These are phyloP conservation scores for Macrotrachela quadricornifera DNA, from an alignment of 1,140 invertebrate genomes.

Conservation along the genomic window DNA sequence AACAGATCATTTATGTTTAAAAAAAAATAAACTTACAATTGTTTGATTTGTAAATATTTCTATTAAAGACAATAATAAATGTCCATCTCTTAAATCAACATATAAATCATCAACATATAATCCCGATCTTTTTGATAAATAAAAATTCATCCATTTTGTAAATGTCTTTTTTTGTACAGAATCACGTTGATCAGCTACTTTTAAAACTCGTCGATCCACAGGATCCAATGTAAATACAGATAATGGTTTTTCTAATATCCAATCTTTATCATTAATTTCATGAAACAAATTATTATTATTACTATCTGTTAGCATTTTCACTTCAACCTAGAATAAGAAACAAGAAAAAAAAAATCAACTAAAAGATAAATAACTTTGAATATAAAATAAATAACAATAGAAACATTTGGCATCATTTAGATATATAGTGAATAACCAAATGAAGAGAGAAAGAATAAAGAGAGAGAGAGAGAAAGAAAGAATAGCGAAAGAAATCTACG, in stretches of 20 bases:
- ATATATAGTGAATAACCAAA: too few relatives aligned
- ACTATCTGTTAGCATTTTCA: too few relatives aligned
- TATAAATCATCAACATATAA: slow-evolving; percentile 1
- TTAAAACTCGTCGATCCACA: slow-evolving; percentile 26
- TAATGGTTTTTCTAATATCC: slow-evolving; percentile 38
- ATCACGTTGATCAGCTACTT: slow-evolving; percentile 77
- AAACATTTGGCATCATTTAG: too few relatives aligned
- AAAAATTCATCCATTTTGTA: slow-evolving; percentile 93
- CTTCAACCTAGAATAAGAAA: too few relatives aligned
- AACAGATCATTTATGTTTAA: background rate
- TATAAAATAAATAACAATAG: too few relatives aligned
- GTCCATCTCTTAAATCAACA: slow-evolving; percentile 2
- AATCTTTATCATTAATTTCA: background rate
- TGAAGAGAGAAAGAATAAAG: too few relatives aligned
- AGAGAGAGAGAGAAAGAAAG: too few relatives aligned
- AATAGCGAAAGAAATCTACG: too few relatives aligned
- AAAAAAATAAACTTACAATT: slow-evolving; percentile 1
- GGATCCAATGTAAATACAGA: slow-evolving; percentile 63
- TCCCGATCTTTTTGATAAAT: background rate
- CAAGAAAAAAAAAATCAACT: too few relatives aligned
- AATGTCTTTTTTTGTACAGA: slow-evolving; percentile 99
- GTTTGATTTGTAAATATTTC: slow-evolving; percentile 4
- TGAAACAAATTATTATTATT: too few relatives aligned
- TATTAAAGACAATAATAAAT: background rate
- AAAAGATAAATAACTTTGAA: too few relatives aligned